Percentiles rank a stretch among this genome's conserved stretches.
These are phyloP conservation scores for Drosophila rhopaloa DNA, from an alignment of 1,140 invertebrate species.

Conservation along the genomic window DNA sequence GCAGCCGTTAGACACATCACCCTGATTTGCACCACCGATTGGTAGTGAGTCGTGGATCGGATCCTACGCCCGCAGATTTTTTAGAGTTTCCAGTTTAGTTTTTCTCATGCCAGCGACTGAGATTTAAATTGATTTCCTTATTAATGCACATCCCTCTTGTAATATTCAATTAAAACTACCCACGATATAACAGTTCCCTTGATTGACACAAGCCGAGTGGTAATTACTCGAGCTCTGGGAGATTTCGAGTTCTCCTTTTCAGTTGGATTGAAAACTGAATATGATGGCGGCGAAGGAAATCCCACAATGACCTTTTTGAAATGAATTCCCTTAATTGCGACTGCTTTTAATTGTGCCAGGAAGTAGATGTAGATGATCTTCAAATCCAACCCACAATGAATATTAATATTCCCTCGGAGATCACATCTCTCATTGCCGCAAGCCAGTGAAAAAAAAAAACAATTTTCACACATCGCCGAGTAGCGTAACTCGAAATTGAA, in stretches of 20 bases:
- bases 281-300: slow-evolving; percentile 63
- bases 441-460: slow-evolving; percentile 1
- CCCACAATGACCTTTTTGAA: slow-evolving; percentile 68
- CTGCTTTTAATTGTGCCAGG: slow-evolving; percentile 43
- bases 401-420: slow-evolving; percentile 24
- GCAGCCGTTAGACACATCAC: slow-evolving; percentile 48
- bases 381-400: slow-evolving; percentile 22
- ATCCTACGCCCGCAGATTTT: slow-evolving; percentile 82
- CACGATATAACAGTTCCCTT: slow-evolving; percentile 54
- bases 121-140: slow-evolving; percentile 84
- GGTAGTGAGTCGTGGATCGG: slow-evolving; percentile 17
- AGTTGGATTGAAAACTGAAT: slow-evolving; percentile 31
- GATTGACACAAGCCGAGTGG: slow-evolving; percentile 73
- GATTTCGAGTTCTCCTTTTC: slow-evolving; percentile 42
- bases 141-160: slow-evolving; percentile 83
- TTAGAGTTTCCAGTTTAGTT: slow-evolving; percentile 57
- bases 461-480: slow-evolving; percentile 71
- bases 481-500: slow-evolving; percentile 44
- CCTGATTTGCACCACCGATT: slow-evolving; percentile 46
- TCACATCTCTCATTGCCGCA: neutral
- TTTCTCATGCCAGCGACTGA: slow-evolving; percentile 73
- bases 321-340: slow-evolving; percentile 68
- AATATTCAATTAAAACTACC: slow-evolving; percentile 81
- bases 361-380: slow-evolving; percentile 28
- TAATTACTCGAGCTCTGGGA: slow-evolving; percentile 61